These are phyloP conservation scores for Knipowitschia caucasica DNA, from an alignment of 2,797 vertebrate species.

Conservation along the genomic window DNA sequence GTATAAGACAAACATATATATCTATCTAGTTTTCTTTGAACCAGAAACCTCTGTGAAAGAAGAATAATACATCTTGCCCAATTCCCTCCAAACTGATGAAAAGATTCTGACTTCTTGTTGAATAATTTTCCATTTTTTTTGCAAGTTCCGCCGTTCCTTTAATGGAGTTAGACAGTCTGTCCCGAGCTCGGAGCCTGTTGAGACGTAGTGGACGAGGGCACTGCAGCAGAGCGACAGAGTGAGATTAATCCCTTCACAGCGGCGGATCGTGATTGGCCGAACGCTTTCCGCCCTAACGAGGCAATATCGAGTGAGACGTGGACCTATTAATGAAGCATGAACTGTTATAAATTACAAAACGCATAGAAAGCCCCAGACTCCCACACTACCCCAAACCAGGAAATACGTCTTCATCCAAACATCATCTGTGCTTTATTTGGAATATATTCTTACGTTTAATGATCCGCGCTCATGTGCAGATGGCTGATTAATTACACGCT, in stretches of 20 bases:
- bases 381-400: not conserved
- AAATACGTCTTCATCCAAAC: constrained; percentile 4
- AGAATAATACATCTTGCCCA: not conserved
- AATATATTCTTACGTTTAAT: constrained; percentile 21
- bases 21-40: no score
- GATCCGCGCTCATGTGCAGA: constrained; percentile 33
- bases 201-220: constrained; percentile 3
- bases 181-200: constrained; percentile 22
- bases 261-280: constrained; percentile 12
- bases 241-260: constrained; percentile 34
- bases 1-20: no score
- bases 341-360: constrained; percentile 3
- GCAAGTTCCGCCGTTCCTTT: not conserved
- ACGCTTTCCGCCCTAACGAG: constrained; percentile 3
- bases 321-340: constrained; percentile 1
- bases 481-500: constrained; percentile 42
- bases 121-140: not conserved
- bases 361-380: not conserved
- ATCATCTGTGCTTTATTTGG: constrained; percentile 6
- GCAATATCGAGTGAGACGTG: constrained; percentile 12
- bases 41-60: not conserved
- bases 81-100: not conserved
- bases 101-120: not conserved
- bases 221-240: constrained; percentile 22
- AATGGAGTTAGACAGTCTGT: not conserved